Evolutionary conservation across 2,888 invertebrate species (phyloP).

Genomic region (Caenorhabditis panamensis): DNA sequence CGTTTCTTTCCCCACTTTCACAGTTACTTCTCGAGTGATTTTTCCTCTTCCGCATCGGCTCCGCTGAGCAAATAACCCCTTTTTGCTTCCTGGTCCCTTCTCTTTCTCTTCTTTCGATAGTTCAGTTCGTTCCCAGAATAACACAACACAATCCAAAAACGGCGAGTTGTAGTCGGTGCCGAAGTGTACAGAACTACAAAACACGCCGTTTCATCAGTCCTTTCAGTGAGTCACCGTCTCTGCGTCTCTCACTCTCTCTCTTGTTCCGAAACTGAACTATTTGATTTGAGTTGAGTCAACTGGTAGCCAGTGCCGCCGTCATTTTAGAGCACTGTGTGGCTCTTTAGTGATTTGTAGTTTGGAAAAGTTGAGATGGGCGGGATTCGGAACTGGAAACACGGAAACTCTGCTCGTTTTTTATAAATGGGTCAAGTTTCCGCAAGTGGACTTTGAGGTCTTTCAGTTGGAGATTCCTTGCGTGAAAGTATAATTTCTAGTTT

Average conservation of each 20-base stretch:
- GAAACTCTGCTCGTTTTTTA: no score
- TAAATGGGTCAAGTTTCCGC: no score
- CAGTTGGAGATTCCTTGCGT: no score
- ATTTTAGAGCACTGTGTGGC: background rate
- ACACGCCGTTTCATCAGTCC: background rate
- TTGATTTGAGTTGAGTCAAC: constrained; percentile 37
- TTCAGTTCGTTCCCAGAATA: no score
- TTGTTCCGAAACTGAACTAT: constrained; percentile 9
- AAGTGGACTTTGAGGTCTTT: no score
- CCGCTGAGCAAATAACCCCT: background rate
- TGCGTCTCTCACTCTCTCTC: constrained; percentile 28
- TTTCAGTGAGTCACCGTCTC: background rate
- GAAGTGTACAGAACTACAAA: no score
- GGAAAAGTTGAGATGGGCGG: background rate
- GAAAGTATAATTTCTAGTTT: no score
- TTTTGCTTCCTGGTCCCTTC: background rate
- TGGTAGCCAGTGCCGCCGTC: constrained; percentile 6
- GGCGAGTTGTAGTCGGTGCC: no score
- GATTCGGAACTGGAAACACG: no score
- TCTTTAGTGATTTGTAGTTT: constrained; percentile 30
- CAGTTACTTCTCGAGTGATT: background rate
- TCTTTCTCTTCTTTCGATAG: no score
- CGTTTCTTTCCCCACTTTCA: background rate
- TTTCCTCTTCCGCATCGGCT: constrained; percentile 11
- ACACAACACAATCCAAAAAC: no score